Conservation (phyloP, 1,140 invertebrate species). For the Trichogramma pretiosum region DNA sequence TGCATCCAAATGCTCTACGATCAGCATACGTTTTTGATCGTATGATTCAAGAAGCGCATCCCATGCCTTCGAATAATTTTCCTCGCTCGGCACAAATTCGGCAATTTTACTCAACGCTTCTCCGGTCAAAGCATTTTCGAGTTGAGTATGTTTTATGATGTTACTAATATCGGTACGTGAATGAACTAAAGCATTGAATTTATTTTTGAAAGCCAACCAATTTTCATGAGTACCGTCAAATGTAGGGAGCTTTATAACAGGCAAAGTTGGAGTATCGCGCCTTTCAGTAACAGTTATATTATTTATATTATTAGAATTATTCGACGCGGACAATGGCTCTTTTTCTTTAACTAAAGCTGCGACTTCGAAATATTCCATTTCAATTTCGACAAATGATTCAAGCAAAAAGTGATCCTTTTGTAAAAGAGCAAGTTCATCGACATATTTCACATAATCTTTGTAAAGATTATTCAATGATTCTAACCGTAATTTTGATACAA, state of each 20-base stretch:
- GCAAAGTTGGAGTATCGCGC: neutral
- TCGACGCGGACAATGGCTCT: too few species aligned
- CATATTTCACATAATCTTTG: too few species aligned
- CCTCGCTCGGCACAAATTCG: neutral
- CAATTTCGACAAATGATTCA: too few species aligned
- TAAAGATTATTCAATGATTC: too few species aligned
- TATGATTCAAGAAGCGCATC: neutral
- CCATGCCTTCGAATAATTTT: neutral
- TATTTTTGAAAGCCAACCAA: neutral
- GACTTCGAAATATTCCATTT: too few species aligned
- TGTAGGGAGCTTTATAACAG: neutral
- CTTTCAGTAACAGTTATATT: neutral
- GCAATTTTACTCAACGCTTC: neutral
- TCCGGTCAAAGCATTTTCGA: neutral
- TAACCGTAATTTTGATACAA: too few species aligned
- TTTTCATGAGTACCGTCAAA: neutral
- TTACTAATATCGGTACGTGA: neutral
- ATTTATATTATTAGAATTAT: too few species aligned
- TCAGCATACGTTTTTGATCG: neutral
- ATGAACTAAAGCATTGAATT: neutral
- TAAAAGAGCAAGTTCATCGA: too few species aligned
- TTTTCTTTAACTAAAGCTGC: too few species aligned
- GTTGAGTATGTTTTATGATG: neutral
- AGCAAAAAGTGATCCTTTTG: too few species aligned
- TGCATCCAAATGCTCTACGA: neutral